phyloP scores from a whole-genome alignment of 2,113 vertebrate genomes.

The Grus americana region DNA sequence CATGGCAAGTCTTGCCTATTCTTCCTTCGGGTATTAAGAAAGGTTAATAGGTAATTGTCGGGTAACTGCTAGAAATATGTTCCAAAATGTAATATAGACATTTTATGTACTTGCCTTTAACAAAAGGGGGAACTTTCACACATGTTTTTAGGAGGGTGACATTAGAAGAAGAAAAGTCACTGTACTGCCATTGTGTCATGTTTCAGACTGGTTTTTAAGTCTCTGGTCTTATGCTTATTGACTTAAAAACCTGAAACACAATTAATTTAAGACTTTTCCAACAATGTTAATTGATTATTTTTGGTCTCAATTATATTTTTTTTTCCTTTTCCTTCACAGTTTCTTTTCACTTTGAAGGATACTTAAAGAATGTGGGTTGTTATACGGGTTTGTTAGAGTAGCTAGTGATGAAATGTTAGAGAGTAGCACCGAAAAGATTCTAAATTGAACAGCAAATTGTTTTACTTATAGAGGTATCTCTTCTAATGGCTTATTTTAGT shows the following conservation, averaged over 20 bases:
- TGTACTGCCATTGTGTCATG: neutral
- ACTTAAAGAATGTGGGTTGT: neutral
- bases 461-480: neutral
- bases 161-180: neutral
- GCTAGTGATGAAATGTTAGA: neutral
- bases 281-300: neutral
- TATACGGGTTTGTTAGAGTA: neutral
- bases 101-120: neutral
- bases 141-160: neutral
- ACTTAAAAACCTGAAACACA: neutral
- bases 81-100: neutral
- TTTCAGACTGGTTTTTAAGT: neutral
- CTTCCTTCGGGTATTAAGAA: neutral
- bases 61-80: neutral
- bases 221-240: neutral
- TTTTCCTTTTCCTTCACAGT: too few relatives aligned
- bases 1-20: neutral
- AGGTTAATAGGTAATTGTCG: neutral
- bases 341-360: neutral
- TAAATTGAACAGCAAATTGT: neutral
- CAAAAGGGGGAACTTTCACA: neutral
- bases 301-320: neutral
- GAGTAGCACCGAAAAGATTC: neutral
- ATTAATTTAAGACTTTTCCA: neutral
- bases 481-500: neutral